Conservation (phyloP, 2,113 vertebrate genomes). For the Pterophyllum scalare region DNA sequence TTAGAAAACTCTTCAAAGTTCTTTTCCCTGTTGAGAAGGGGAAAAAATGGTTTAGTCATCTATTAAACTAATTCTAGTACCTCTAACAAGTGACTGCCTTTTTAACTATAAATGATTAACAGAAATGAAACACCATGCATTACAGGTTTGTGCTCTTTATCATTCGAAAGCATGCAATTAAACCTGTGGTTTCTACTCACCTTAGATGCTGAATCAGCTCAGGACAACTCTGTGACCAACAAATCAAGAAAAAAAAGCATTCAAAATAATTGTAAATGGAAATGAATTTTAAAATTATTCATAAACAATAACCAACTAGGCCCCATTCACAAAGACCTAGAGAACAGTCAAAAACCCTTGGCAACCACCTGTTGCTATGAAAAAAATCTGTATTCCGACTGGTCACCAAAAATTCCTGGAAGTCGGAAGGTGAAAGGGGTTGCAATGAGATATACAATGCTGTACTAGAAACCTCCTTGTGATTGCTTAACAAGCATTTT, state of each 20-base stretch:
- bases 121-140: not conserved
- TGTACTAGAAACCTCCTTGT: not conserved
- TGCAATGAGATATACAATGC: not conserved
- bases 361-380: not conserved
- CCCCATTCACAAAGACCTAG: not conserved
- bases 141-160: not conserved
- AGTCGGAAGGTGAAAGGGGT: no score
- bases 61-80: not conserved
- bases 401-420: not conserved
- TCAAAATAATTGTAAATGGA: no score
- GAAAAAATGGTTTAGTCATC: not conserved
- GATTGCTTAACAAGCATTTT: not conserved
- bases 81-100: not conserved
- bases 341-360: not conserved
- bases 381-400: not conserved
- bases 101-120: not conserved
- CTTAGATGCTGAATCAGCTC: conserved; percentile 95
- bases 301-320: no score
- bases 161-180: not conserved
- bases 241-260: conserved; percentile 13
- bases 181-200: conserved; percentile 77
- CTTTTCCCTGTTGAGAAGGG: conserved; percentile 86
- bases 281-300: no score
- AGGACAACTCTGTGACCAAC: conserved; percentile 89
- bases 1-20: conserved; percentile 99